Conservation (phyloP, 1,140 invertebrate genomes). For the Eupeodes corollae region DNA sequence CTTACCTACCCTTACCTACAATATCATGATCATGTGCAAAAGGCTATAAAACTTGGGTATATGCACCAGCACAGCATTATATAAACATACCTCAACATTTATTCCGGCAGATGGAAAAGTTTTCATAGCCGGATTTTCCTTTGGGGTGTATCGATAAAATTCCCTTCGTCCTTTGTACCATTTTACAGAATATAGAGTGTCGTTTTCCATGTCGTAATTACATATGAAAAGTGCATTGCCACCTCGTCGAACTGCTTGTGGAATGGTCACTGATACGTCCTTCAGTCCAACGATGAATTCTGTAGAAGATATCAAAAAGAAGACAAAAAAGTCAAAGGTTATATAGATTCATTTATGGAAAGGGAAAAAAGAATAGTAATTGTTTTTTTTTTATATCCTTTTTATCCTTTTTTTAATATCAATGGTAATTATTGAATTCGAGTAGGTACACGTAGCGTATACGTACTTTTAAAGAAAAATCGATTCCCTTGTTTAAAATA, state of each 20-base stretch:
- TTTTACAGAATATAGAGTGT: conserved; percentile 70
- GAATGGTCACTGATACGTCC: conserved; percentile 53
- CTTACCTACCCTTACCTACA: no score
- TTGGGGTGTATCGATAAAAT: conserved; percentile 58
- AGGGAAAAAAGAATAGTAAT: no score
- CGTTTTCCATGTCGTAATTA: conserved; percentile 64
- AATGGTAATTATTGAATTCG: no score
- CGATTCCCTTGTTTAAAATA: no score
- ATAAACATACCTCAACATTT: conserved; percentile 56
- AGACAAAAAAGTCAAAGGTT: not conserved
- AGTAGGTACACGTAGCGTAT: no score
- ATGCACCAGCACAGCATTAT: no score
- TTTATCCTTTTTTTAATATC: no score
- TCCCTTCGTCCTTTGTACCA: conserved; percentile 62
- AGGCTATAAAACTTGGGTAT: no score
- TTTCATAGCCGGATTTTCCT: conserved; percentile 52
- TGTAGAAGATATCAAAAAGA: conserved; percentile 20
- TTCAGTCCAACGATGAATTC: conserved; percentile 43
- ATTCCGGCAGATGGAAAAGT: conserved; percentile 54
- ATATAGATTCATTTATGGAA: no score
- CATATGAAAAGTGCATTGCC: conserved; percentile 60
- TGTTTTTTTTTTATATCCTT: no score
- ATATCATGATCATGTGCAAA: no score
- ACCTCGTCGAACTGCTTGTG: conserved; percentile 55
- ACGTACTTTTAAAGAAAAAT: no score